Base-by-base conservation (phyloP, 1,140 invertebrate species). In the Drosophila eugracilis region DNA sequence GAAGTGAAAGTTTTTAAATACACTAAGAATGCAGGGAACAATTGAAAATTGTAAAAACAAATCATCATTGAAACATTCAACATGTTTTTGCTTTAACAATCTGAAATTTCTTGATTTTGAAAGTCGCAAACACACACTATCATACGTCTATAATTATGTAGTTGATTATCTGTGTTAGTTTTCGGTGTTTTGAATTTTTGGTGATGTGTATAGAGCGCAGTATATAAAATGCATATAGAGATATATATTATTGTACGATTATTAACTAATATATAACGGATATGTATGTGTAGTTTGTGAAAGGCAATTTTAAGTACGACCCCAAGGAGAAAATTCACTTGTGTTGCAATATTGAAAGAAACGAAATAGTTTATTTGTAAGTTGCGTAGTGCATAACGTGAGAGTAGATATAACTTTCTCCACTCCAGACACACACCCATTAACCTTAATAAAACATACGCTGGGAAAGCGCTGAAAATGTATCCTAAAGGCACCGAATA, bases 21-120 rank as follows among this genome's bases (percentile, higher is more conserved):
- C 75, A 88, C 72, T 81, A 80, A 71, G 70, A 88, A 88, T 88
- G 83, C 83, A 88, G 83, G 83, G 83, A 88, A 88, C 83, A 88
- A 88, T 88, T 88, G 58, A 88, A 88, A 88, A 88, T 88, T 88
- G 83, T 88, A 88, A 52, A 36, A 55, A n/a, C n/a, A 30, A 44
- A 57, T 54, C 70, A 67, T 52, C 63, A 66, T 67, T 49, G 12
- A 36, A 34, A 19, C 14, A 30, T 44, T 41, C 52, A 76, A 74
- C 50, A 59, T 30, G 1, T 24, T 48, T 67, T 49, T 22, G 21
- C 21, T 63, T 63, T 37, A 3, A 45, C 22, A 55, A 12, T 42
- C 36, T 65, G 28, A 32, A 54, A 67, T 37, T 32, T 17, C n/a
- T 54, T 34, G 24, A 30, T 57, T 69, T 69, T 22, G 32, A 28